Percentiles rank a stretch among this genome's conserved stretches.
Evolutionary conservation across 2,113 vertebrate genomes (phyloP).

Genomic region (Myrmophylax atrothorax): DNA sequence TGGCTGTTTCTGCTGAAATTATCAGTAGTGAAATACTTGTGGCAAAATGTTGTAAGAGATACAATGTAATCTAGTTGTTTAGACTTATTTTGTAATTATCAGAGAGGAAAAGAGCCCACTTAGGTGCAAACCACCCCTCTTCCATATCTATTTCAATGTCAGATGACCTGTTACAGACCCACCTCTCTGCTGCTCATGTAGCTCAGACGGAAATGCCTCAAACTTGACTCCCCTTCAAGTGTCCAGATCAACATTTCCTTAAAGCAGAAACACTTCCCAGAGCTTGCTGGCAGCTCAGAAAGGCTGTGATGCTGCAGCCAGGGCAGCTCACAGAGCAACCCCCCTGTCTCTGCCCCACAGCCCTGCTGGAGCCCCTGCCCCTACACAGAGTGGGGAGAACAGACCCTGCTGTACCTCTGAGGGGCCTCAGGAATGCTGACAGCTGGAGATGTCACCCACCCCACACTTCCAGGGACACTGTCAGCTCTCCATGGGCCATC

Average conservation of each 20-base stretch:
- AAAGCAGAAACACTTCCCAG: background rate
- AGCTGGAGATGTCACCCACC: background rate
- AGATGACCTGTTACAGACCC: background rate
- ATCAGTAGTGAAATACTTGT: background rate
- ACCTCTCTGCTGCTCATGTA: background rate
- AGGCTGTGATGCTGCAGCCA: background rate
- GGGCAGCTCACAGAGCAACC: background rate
- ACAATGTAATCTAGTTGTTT: background rate
- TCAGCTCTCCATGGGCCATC: background rate
- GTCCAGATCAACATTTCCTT: background rate
- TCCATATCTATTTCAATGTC: fast-evolving
- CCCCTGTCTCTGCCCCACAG: background rate
- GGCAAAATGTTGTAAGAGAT: background rate
- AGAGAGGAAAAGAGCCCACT: background rate
- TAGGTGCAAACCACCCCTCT: background rate
- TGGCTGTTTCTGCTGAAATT: background rate
- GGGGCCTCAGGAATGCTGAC: background rate
- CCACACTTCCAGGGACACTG: fast-evolving
- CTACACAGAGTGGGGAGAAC: background rate
- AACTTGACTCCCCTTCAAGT: background rate
- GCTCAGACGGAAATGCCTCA: background rate
- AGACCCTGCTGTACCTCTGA: background rate
- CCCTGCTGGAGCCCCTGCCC: background rate
- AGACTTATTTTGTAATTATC: background rate
- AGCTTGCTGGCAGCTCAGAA: background rate